Base-by-base conservation (phyloP, 2,888 invertebrate genomes). In the Acleris laterana region DNA sequence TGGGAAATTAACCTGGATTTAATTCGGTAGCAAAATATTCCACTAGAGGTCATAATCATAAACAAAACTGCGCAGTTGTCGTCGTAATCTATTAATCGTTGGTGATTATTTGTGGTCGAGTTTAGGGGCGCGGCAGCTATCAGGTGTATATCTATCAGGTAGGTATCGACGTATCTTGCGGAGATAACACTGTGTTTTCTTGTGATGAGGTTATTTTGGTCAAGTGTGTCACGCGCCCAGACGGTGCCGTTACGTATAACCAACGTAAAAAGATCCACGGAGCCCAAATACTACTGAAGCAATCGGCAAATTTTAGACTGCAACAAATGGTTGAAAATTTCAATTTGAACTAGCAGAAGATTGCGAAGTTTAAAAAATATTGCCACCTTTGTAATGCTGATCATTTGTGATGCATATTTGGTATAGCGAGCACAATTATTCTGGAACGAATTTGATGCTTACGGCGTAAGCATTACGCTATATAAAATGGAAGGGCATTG, bases 71-170 rank as follows among this genome's bases (percentile, higher is more conserved):
- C 76, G 71, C 77, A 77, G 74, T 82, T 79, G 59, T 46, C 76
- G 70, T 76, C 60, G 60, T 82, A 85, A 87, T 87, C 82, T 75
- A 68, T 71, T 81, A 84, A 86, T 84, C 77, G 74, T 68, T 69
- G 51, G 63, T 65, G 82, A 87, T 86, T 85, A 89, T 88, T 32
- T 84, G 76, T 85, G 88, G 89, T 87, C 80, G 82, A 13, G 38
- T 38, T 38, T 72, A 85, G 83, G 83, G 90, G 91, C 83, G 88
- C 83, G 89, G 85, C 80, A 75, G 69, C 71, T 80, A 80, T 82
- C 81, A 67, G 32, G 16, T 28, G 42, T n/a, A 49, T 62, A 68
- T 48, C 69, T 80, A 80, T 78, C 79, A 70, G 68, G 65, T 72
- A 74, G 46, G 16, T 46, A 38, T 75, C 76, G 72, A 55, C 66